phyloP scores from a whole-genome alignment of 2,113 vertebrate species.

The Chloroceryle aenea region DNA sequence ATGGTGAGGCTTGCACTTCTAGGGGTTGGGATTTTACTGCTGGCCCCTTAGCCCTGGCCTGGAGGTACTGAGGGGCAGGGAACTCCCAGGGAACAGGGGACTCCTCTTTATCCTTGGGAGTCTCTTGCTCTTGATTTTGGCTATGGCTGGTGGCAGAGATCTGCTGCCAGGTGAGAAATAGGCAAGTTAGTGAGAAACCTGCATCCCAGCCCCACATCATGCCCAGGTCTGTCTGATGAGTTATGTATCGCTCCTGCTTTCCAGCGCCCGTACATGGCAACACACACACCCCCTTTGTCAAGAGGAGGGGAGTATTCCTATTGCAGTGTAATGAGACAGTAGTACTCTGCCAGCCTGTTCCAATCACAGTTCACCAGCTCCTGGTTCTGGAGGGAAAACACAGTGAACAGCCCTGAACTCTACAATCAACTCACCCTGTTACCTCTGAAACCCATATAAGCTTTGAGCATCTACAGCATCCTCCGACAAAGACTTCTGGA shows the following conservation, averaged over 20 bases:
- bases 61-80: neutral
- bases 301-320: neutral
- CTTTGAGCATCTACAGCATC: neutral
- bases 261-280: neutral
- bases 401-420: neutral
- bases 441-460: neutral
- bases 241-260: neutral
- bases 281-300: neutral
- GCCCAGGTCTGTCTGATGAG: neutral
- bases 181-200: neutral
- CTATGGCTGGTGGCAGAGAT: neutral
- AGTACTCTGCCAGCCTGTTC: neutral
- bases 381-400: neutral
- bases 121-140: neutral
- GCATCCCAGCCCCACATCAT: accelerated
- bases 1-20: conserved; percentile 78
- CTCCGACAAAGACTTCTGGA: neutral
- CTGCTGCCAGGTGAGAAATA: neutral
- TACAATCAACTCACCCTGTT: neutral
- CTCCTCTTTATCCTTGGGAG: neutral
- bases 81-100: neutral
- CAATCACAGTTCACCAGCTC: neutral
- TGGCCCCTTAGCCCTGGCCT: neutral
- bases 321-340: neutral
- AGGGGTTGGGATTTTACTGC: neutral